Base-by-base conservation (phyloP, 2,797 vertebrate genomes). In the Synanceia verrucosa region DNA sequence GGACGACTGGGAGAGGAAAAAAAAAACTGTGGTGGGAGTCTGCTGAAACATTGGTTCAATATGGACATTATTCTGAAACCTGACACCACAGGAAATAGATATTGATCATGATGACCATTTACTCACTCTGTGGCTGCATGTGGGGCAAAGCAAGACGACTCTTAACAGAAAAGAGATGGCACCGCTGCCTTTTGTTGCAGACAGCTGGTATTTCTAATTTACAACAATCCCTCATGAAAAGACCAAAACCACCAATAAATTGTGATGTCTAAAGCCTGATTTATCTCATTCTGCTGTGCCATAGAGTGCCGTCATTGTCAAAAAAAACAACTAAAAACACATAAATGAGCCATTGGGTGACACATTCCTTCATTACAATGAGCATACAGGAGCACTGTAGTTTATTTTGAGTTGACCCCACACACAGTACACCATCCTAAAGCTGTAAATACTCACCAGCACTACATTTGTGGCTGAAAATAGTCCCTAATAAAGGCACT, bases 21-120 rank as follows among this genome's bases (percentile, higher is more conserved):
- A 41, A 85, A 81, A 88, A 90, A 82, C 21, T 87, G 86, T 66
- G 80, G 78, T 90, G 89, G 69, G 78, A 91, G 92, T 88, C 85
- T 91, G 87, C 86, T 91, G 88, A 93, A 92, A 91, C 89, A 85
- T 86, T 81, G 90, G 90, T 90, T 93, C 92, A 94, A 93, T 93
- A 92, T 88, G 87, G 82, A 91, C 90, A 93, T 93, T 91, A 93
- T 92, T 94, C 91, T 94, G 94, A 87, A 94, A 94, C 83, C 83
- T 57, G 86, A 94, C 89, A 90, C 92, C 78, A 87, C 92, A 94
- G 86, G 94, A 94, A 94, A 89, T 90, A 91, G 89, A 89, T 91
- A 86, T 76, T 90, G 91, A 91, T 94, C 90, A 93, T 77, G 76
- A 89, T 91, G 66, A 88, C 88, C 73, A 85, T 92, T 88, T 92